Base-by-base conservation (phyloP, 2,797 vertebrate species). In the Acanthiza pusilla region DNA sequence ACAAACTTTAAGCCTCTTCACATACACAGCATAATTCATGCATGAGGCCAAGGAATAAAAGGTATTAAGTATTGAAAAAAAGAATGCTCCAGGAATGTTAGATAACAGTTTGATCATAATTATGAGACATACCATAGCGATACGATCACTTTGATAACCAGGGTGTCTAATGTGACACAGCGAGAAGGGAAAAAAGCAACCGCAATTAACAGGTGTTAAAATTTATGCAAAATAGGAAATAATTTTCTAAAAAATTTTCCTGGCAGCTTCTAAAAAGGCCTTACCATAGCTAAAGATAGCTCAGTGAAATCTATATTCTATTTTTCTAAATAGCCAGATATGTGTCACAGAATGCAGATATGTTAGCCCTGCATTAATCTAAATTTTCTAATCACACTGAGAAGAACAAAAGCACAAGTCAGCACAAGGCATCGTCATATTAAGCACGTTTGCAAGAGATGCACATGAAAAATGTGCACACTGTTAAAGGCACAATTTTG, bases 51-150 rank as follows among this genome's bases (percentile, higher is more conserved):
- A 98, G 97, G 97, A 98, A 98, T 98, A 98, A 98, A 98, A 97
- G 98, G 97, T 96, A 98, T 98, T 98, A 98, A 97, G 96, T 95
- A 92, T 91, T 97, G 91, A 93, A 97, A 98, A 97, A 96, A 97
- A 97, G 97, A 98, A 98, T 98, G 98, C 98, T 97, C 97, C 81
- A 98, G 98, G 98, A 99, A 99, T 98, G 98, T 96, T 93, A 97
- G 97, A 98, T 98, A 98, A 99, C 98, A 98, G 98, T 98, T 98
- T 98, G 98, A 97, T 98, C 98, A 97, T 98, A 98, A 97, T 97
- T 98, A 98, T 97, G 97, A 97, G 88, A 97, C 98, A 98, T 98
- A 98, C 98, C 98, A 97, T 93, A 96, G 94, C 93, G 97, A 97
- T 97, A 97, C 43, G 96, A 96, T 98, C 97, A 97, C 97, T 97